These are phyloP conservation scores for Drosophila pseudoananassae DNA, from an alignment of 1,140 invertebrate genomes.

Conservation along the genomic window DNA sequence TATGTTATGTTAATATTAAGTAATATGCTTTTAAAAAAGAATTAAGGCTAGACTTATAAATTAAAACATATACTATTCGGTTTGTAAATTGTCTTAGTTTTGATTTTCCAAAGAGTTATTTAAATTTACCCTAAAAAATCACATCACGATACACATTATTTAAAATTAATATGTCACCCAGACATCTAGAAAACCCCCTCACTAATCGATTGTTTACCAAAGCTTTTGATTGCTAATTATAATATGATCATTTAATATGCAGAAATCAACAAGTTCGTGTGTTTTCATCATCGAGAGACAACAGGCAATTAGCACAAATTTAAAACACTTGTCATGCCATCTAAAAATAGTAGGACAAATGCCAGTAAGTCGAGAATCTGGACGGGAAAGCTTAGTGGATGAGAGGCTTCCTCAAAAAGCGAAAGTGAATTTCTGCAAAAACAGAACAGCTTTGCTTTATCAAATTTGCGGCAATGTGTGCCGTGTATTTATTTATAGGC, in stretches of 20 bases:
- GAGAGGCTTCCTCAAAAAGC: constrained; percentile 14
- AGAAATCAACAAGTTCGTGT: constrained; percentile 2
- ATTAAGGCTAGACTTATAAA: too few species aligned
- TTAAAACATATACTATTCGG: too few species aligned
- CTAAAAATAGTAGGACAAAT: constrained; percentile 27
- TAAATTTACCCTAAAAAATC: background rate
- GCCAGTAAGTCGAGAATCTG: constrained; percentile 1
- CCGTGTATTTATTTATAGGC: constrained; percentile 51
- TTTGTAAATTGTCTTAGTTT: too few species aligned
- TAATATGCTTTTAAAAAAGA: too few species aligned
- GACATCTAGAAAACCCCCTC: background rate
- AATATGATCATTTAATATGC: background rate
- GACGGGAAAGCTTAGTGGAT: background rate
- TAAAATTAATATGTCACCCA: background rate
- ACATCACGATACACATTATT: background rate
- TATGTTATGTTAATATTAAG: too few species aligned
- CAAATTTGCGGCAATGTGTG: constrained; percentile 30
- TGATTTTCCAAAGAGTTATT: too few species aligned
- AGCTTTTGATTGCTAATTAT: constrained; percentile 3
- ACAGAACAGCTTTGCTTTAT: constrained; percentile 34
- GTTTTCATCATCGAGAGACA: constrained; percentile 1
- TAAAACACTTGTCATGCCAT: constrained; percentile 29
- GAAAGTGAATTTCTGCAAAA: constrained; percentile 37
- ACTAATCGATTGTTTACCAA: constrained; percentile 14
- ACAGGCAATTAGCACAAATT: constrained; percentile 31